Evolutionary conservation across 2,888 invertebrate genomes (phyloP).

Genomic region (Pollenia griseotomentosa): DNA sequence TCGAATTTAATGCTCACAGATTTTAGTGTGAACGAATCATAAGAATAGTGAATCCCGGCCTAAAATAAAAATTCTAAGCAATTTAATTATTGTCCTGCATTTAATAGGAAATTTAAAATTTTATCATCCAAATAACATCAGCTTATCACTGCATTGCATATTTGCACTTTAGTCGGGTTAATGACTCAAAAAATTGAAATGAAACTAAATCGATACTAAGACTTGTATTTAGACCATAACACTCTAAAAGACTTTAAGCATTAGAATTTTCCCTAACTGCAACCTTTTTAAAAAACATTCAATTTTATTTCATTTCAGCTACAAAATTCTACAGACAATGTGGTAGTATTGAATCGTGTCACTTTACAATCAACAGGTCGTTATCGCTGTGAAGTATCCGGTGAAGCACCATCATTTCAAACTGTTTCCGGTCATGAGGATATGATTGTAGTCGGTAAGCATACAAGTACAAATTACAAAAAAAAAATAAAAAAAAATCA

Average conservation of each 20-base stretch:
- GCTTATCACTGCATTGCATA: too few species aligned
- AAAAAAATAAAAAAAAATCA: not conserved
- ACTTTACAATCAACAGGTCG: slow-evolving; percentile 89
- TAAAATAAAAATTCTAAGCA: too few species aligned
- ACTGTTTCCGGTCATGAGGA: slow-evolving; percentile 90
- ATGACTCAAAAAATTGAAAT: too few species aligned
- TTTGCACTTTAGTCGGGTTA: too few species aligned
- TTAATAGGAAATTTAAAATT: too few species aligned
- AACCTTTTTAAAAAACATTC: not conserved
- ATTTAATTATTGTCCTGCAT: too few species aligned
- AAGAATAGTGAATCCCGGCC: too few species aligned
- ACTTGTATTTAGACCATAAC: too few species aligned
- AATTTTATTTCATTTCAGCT: slow-evolving; percentile 84
- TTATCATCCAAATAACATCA: too few species aligned
- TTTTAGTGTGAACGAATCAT: too few species aligned
- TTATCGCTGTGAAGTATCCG: slow-evolving; percentile 92
- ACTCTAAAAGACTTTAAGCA: not conserved
- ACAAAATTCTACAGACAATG: slow-evolving; percentile 87
- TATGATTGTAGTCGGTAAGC: slow-evolving; percentile 90
- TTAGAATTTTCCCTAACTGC: not conserved
- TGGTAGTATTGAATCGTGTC: slow-evolving; percentile 88
- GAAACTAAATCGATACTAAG: too few species aligned
- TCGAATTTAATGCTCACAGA: too few species aligned
- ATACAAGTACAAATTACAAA: slow-evolving; percentile 68
- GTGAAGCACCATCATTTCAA: slow-evolving; percentile 91